Evolutionary conservation across 2,113 vertebrate genomes (phyloP).

Genomic region (Hippocampus abdominalis): DNA sequence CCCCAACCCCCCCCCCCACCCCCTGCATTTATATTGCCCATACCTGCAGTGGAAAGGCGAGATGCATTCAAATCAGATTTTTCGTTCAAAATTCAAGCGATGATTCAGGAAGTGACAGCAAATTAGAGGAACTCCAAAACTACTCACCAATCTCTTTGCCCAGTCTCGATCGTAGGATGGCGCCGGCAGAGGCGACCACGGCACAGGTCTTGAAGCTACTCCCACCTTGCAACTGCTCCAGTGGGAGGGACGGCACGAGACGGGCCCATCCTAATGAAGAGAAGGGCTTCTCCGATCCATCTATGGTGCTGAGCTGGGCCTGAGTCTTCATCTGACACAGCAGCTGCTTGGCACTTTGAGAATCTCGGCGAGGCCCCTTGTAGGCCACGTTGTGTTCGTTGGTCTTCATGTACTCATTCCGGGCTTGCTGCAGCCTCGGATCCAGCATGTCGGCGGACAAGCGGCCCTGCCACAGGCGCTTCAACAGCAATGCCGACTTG

Average conservation of each 20-base stretch:
- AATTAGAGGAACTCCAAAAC: neutral
- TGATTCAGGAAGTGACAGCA: neutral
- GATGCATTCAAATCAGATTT: neutral
- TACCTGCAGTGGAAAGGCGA: no score
- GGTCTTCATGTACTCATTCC: conserved; percentile 84
- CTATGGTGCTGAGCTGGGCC: conserved; percentile 79
- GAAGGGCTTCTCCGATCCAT: conserved; percentile 89
- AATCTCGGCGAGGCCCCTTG: conserved; percentile 64
- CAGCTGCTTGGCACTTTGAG: conserved; percentile 72
- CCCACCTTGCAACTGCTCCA: conserved; percentile 69
- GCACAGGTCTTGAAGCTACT: conserved; percentile 80
- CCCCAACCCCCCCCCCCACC: no score
- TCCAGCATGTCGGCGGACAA: conserved; percentile 84
- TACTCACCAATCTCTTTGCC: conserved; percentile 88
- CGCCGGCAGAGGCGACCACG: conserved; percentile 93
- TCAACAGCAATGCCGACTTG: conserved; percentile 82
- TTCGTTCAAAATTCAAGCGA: neutral
- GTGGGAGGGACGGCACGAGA: conserved; percentile 77
- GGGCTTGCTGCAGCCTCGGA: conserved; percentile 87
- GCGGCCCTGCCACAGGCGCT: conserved; percentile 84
- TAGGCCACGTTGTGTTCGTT: conserved; percentile 91
- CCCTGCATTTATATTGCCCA: no score
- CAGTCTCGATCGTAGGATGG: conserved; percentile 90
- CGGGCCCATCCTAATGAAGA: conserved; percentile 82
- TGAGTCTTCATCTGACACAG: conserved; percentile 84